Evolutionary conservation across 2,888 invertebrate species (phyloP).

Genomic region (Allygus modestus): DNA sequence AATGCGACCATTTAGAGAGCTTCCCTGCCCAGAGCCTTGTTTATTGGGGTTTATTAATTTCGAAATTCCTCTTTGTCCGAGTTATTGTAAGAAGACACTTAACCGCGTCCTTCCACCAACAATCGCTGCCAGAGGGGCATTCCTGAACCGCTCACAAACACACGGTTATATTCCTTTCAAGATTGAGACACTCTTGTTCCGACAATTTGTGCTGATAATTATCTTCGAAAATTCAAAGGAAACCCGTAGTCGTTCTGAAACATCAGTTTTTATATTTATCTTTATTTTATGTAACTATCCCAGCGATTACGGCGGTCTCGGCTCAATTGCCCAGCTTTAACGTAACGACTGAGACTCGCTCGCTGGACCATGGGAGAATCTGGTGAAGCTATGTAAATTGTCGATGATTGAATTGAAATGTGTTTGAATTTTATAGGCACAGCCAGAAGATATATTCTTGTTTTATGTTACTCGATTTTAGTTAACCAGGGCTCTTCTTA

Average conservation of each 20-base stretch:
- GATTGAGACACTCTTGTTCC: neutral
- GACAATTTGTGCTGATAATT: neutral
- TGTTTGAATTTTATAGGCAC: too few species aligned
- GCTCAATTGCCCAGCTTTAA: neutral
- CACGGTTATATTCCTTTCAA: neutral
- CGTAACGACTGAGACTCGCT: conserved; percentile 9
- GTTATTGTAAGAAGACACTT: conserved; percentile 8
- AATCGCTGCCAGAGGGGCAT: conserved; percentile 6
- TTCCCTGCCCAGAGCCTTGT: neutral
- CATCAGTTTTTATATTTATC: conserved; percentile 43
- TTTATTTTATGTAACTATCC: conserved; percentile 38
- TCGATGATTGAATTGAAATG: neutral
- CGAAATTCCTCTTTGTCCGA: conserved; percentile 21
- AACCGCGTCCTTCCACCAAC: neutral
- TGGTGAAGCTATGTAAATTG: conserved; percentile 4
- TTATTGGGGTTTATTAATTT: conserved; percentile 37
- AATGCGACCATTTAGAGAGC: neutral
- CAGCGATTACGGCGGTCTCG: neutral
- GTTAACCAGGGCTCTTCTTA: too few species aligned
- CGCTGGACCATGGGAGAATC: conserved; percentile 13
- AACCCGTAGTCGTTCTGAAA: conserved; percentile 37
- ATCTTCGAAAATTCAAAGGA: conserved; percentile 20
- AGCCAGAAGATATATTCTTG: too few species aligned
- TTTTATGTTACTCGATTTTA: too few species aligned
- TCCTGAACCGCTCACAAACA: neutral